These are phyloP conservation scores for Nephrotoma appendiculata DNA, from an alignment of 2,888 invertebrate species.

Conservation along the genomic window DNA sequence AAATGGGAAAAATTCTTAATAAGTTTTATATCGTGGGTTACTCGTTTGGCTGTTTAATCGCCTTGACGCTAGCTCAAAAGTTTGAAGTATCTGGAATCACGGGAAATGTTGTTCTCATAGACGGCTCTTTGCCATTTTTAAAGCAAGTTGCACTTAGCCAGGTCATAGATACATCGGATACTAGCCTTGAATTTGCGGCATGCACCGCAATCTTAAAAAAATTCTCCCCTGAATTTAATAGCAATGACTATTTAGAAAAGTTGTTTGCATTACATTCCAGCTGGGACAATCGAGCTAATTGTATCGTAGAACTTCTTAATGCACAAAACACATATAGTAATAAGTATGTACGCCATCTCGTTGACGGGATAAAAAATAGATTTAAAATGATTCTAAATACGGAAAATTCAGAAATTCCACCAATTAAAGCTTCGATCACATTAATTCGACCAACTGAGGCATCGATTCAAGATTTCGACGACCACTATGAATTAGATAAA, in stretches of 20 bases:
- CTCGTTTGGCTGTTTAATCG: conserved; percentile 71
- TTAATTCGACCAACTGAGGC: conserved; percentile 49
- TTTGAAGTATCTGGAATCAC: conserved; percentile 50
- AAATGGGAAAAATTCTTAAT: conserved; percentile 36
- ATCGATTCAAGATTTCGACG: conserved; percentile 36
- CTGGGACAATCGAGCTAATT: conserved; percentile 41
- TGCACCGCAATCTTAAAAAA: conserved; percentile 19
- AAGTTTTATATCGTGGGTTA: conserved; percentile 71
- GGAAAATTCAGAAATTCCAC: conserved; percentile 26
- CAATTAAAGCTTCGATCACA: conserved; percentile 41
- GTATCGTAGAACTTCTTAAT: conserved; percentile 32
- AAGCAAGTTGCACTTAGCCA: conserved; percentile 25
- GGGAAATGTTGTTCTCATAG: conserved; percentile 57
- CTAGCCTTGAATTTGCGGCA: conserved; percentile 23
- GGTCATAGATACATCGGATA: conserved; percentile 14
- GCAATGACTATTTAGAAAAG: conserved; percentile 20
- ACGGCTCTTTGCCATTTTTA: conserved; percentile 64
- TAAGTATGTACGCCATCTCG: conserved; percentile 30
- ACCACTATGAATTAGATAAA: conserved; percentile 37
- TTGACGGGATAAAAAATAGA: conserved; percentile 29
- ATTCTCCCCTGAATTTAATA: conserved; percentile 25
- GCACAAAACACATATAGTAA: conserved; percentile 29
- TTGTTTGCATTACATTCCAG: conserved; percentile 38
- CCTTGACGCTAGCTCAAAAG: conserved; percentile 57
- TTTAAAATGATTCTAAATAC: conserved; percentile 18